Evolutionary conservation across 2,797 vertebrate species (phyloP).

Genomic region (Pempheris klunzingeri): DNA sequence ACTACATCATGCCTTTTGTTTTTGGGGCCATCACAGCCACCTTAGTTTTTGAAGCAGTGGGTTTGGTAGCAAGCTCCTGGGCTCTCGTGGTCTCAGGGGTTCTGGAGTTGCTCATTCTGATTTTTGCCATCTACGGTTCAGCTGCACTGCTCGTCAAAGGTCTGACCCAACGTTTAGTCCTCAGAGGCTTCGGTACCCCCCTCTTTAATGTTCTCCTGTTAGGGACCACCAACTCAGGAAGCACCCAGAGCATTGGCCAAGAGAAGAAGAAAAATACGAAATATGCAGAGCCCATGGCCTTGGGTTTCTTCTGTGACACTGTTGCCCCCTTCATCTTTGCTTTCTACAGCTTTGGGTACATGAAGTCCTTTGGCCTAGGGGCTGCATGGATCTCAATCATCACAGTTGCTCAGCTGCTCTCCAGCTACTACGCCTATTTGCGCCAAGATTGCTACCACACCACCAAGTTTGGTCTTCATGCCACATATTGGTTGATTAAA

Average conservation of each 20-base stretch:
- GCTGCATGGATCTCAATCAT: conserved; percentile 89
- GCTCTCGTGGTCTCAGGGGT: conserved; percentile 87
- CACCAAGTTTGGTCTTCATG: conserved; percentile 90
- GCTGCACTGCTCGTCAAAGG: conserved; percentile 89
- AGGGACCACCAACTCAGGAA: conserved; percentile 84
- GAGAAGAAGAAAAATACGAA: conserved; percentile 94
- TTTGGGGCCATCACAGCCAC: conserved; percentile 89
- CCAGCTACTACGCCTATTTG: conserved; percentile 90
- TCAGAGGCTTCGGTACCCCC: conserved; percentile 92
- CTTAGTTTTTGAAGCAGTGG: conserved; percentile 89
- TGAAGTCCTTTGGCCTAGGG: conserved; percentile 85
- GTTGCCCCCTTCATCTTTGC: conserved; percentile 88
- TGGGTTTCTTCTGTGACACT: conserved; percentile 90
- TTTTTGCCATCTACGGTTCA: conserved; percentile 89
- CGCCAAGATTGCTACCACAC: conserved; percentile 89
- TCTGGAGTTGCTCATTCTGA: conserved; percentile 87
- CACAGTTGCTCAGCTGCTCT: conserved; percentile 86
- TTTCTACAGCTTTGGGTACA: conserved; percentile 90
- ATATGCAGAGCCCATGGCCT: conserved; percentile 92
- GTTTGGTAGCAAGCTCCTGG: conserved; percentile 83
- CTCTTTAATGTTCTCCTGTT: conserved; percentile 92
- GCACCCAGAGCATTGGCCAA: conserved; percentile 82
- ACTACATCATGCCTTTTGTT: conserved; percentile 94
- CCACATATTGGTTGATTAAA: conserved; percentile 89
- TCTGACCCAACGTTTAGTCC: conserved; percentile 87